Evolutionary conservation across 2,888 invertebrate genomes (phyloP), one percentile per base, ranked within the genome.

Genomic region (Lomographa bimaculata): DNA sequence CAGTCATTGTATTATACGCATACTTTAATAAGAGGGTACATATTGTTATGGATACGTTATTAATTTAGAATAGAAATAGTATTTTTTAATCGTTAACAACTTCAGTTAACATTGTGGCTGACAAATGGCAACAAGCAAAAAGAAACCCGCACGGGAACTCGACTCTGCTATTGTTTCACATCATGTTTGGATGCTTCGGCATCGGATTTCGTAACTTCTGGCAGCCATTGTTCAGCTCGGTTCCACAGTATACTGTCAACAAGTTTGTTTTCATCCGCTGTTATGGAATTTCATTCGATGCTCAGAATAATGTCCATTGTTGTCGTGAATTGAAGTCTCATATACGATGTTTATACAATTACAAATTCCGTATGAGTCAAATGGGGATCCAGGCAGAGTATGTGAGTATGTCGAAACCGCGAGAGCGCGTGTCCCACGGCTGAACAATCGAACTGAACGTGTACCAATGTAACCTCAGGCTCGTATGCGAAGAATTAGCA

Each of bases 401-500:
- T 32, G 38, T 19, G 27, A 23, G 34, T 11, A 46, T 70, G 64
- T 62, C 57, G 61, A 56, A 70, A 71, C 60, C 11, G 17, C 35
- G 29, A 30, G 9, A 28, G 24, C 24, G 28, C 35, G 30, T 18
- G 69, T 79, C 69, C 63, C 68, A 68, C 64, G 64, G 55, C 60
- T 30, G 65, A 76, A 82, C 81, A 81, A 81, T 81, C 71, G 73
- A 73, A 72, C 67, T 63, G 57, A 62, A 59, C 67, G 64, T 62
- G 75, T 74, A 76, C 71, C 65, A 64, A 67, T 66, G 70, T 72
- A 73, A 67, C 72, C 57, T 69, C 59, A 53, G 57, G 58, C 64
- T 64, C 64, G 65, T 66, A 68, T 67, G 68, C 68, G 55, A 70
- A 65, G 72, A 64, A 85, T 86, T 86, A 83, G 85, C 86, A 86